Base-by-base conservation (phyloP, 2,797 vertebrate genomes). In the Melanotaenia trifasciata region DNA sequence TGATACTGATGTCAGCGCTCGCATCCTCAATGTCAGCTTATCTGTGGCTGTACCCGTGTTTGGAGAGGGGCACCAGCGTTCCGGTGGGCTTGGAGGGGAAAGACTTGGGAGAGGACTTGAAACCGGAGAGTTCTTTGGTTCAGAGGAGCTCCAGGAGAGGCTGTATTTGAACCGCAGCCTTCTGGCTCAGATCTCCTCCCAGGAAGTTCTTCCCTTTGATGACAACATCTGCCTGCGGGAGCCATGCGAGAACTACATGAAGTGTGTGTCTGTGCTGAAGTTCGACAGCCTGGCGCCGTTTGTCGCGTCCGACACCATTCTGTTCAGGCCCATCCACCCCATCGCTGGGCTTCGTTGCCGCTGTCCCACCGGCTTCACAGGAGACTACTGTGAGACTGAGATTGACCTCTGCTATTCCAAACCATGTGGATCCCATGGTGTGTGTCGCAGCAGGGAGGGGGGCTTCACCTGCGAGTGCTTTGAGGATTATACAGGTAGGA, bases 191-290 rank as follows among this genome's bases (percentile, higher is more conserved):
- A 93, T 97, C 83, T 96, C 97, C 0, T 96, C 96, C 0, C 97
- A 98, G 93, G 94, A 93, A 7, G 98, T 99, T 51, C 95, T 99
- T 62, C 98, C 98, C 28, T 99, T 99, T 12, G 98, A 99, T 0
- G 98, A 99, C 94, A 99, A 99, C 89, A 96, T 99, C 90, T 99
- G 98, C 90, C 94, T 99, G 58, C 95, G 97, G 0, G 98, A 99
- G 88, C 97, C 98, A 0, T 99, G 97, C 3, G 97, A 99, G 93
- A 99, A 99, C 93, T 99, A 99, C 94, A 97, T 99, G 98, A 96
- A 96, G 93, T 99, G 98, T 1, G 96, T 99, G 80, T 97, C 98
- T 0, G 97, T 98, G 83, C 93, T 98, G 62, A 96, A 96, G 88
- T 99, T 99, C 1, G 96, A 99, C 94, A 98, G 97, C 87, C 94